A percentile compares a stretch with the other conserved stretches of the same genome.
Evolutionary conservation across 92 coral and sea anemone species (phyloP).

Genomic region (Hydrozoanthus gracilis): DNA sequence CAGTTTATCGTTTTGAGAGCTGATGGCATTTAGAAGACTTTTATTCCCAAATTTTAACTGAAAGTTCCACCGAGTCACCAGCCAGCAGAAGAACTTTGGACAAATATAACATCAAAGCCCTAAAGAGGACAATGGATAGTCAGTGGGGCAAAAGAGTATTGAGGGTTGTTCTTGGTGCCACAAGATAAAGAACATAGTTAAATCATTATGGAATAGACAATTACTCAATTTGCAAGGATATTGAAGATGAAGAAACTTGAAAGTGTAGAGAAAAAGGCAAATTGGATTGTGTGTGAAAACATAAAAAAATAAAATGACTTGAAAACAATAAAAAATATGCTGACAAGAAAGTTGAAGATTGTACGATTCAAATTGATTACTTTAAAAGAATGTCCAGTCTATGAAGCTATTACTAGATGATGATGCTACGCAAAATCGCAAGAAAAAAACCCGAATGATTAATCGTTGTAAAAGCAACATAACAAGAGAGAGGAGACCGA

Average conservation of each 20-base stretch:
- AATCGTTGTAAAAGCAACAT: conserved; percentile 45
- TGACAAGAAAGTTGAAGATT: conserved; percentile 30
- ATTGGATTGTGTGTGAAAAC: conserved; percentile 10
- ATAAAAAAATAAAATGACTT: conserved; percentile 38
- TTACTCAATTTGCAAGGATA: conserved; percentile 46
- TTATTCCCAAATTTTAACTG: conserved; percentile 19
- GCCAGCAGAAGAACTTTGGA: conserved; percentile 29
- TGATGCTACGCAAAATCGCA: conserved; percentile 28
- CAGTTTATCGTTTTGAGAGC: conserved; percentile 44
- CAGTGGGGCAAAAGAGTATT: conserved; percentile 44
- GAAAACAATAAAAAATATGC: conserved; percentile 11
- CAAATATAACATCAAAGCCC: conserved; percentile 30
- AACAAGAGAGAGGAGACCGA: conserved; percentile 43
- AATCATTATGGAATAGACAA: conserved; percentile 40
- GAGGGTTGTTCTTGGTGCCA: conserved; percentile 43
- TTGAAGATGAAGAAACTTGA: conserved; percentile 32
- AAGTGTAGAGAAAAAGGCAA: conserved; percentile 37
- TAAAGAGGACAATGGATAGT: conserved; percentile 19
- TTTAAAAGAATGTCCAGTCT: conserved; percentile 26
- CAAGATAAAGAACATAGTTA: conserved; percentile 34
- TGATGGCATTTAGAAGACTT: conserved; percentile 43
- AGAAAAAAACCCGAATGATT: conserved; percentile 33
- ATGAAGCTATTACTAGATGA: conserved; percentile 35
- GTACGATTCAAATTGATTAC: conserved; percentile 25
- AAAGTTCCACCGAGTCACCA: background rate